Base-by-base conservation (phyloP, 2,888 invertebrate genomes). In the Melipona beecheii region DNA sequence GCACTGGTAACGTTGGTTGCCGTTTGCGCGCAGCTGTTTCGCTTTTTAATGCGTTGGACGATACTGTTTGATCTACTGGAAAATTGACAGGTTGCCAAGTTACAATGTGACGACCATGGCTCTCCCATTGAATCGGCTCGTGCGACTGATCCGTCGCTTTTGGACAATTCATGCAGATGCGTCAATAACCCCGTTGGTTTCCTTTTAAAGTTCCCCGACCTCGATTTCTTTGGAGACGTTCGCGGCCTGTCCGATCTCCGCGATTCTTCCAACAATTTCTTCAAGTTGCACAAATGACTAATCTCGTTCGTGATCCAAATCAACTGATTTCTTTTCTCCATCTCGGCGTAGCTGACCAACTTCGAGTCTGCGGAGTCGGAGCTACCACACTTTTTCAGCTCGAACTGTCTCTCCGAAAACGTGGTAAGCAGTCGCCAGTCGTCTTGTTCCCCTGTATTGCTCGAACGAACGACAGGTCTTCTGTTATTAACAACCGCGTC, bases 281-380 rank as follows among this genome's bases (percentile, higher is more conserved):
- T 96, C 24, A 96, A 91, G 89, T 95, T 95, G 43, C 94, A 95
- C 43, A 96, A 92, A 90, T 96, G 95, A 62, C 94, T 93, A 24
- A 96, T 96, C 91, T 96, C 96, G 85, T 95, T 95, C 64, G 95
- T 95, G 58, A 96, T 96, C 96, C 96, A 96, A 36, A 95, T 93
- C 24, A 96, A 90, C 86, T 96, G 96, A 89, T 95, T 95, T 83
- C 94, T 94, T 77, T 95, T 94, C 89, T 96, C 96, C 91, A 95
- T 95, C 87, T 95, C 94, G 0, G 95, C 95, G 86, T 95, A 95
- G 83, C 92, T 92, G 6, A 94, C 92, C n/a, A 94, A 83, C 64
- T 93, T 93, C 1, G 90, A 86, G 73, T 93, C 93, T 4, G 90
- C 92, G 1, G 92, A 92, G 60, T 92, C 92, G 1, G 92, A 91